Conservation (phyloP, 1,140 invertebrate species). For the Meloidogyne hapla region DNA sequence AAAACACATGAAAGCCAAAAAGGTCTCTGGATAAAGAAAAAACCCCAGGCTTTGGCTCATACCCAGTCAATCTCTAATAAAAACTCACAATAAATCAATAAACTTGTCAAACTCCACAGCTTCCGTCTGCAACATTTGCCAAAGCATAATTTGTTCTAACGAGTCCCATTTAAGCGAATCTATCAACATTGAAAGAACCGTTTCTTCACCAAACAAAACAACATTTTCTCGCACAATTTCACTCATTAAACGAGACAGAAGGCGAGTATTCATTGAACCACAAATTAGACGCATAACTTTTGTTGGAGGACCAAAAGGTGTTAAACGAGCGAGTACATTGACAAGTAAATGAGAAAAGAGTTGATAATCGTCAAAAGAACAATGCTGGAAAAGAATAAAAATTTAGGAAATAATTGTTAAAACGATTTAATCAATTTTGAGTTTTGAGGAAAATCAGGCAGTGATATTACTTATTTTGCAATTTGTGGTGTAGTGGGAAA, state of each 20-base stretch:
- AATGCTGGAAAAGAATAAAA: constrained; percentile 32
- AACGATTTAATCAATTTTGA: too few relatives aligned
- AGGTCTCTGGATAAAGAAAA: too few relatives aligned
- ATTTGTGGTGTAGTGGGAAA: not conserved
- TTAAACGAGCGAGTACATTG: constrained; percentile 28
- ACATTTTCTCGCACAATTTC: constrained; percentile 38
- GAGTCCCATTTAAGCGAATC: constrained; percentile 38
- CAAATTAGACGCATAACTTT: constrained; percentile 38
- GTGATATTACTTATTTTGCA: too few relatives aligned
- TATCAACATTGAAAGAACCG: constrained; percentile 10
- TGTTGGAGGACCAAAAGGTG: not conserved
- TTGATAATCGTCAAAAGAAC: constrained; percentile 31
- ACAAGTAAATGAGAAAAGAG: constrained; percentile 33
- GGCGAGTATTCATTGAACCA: constrained; percentile 17
- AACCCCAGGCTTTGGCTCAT: too few relatives aligned
- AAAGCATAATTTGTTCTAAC: constrained; percentile 42
- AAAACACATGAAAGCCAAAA: too few relatives aligned
- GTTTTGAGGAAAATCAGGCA: too few relatives aligned
- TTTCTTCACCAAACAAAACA: constrained; percentile 29
- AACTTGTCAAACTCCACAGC: constrained; percentile 24
- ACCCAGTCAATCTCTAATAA: too few relatives aligned
- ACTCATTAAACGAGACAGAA: constrained; percentile 32
- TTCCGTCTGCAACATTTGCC: constrained; percentile 31
- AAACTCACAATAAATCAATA: constrained; percentile 16
- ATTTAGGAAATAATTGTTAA: not conserved